Percentiles rank a stretch among this genome's conserved stretches.
Evolutionary conservation across 2,797 vertebrate species (phyloP).

Genomic region (Cyclopterus lumpus): DNA sequence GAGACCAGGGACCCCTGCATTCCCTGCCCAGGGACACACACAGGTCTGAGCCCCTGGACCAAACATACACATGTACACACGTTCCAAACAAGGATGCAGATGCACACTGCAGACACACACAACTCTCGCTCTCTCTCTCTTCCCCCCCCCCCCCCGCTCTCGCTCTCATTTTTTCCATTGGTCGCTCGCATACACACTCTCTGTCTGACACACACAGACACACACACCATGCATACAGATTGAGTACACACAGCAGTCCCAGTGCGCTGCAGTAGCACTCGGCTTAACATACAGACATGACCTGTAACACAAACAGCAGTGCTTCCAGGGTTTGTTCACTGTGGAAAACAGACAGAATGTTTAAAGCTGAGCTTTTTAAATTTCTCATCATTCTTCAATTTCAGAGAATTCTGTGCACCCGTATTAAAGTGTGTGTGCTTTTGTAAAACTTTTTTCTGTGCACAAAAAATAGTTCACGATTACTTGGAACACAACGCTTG

Average conservation of each 20-base stretch:
- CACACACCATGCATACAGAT: constrained; percentile 71
- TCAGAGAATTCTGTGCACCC: background rate
- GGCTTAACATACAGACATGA: constrained; percentile 57
- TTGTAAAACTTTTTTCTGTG: no score
- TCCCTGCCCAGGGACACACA: constrained; percentile 76
- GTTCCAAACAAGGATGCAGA: constrained; percentile 47
- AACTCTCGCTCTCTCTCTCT: constrained; percentile 28
- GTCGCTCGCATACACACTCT: constrained; percentile 46
- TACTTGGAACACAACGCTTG: no score
- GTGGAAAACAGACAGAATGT: background rate
- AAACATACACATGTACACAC: constrained; percentile 44
- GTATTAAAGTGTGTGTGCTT: background rate
- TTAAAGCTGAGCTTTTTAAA: background rate
- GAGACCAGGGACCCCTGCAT: constrained; percentile 76
- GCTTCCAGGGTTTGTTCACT: constrained; percentile 12
- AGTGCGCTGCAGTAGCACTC: constrained; percentile 60
- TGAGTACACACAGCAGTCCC: constrained; percentile 59
- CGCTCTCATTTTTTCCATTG: constrained; percentile 36
- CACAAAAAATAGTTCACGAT: no score
- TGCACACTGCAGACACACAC: constrained; percentile 48
- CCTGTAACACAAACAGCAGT: constrained; percentile 54
- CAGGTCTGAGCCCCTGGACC: constrained; percentile 78
- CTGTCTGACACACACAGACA: constrained; percentile 28
- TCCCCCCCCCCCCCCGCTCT: constrained; percentile 23
- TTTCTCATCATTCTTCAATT: background rate